Base-by-base conservation (phyloP, 2,797 vertebrate genomes). In the Sebastes matsubarae region DNA sequence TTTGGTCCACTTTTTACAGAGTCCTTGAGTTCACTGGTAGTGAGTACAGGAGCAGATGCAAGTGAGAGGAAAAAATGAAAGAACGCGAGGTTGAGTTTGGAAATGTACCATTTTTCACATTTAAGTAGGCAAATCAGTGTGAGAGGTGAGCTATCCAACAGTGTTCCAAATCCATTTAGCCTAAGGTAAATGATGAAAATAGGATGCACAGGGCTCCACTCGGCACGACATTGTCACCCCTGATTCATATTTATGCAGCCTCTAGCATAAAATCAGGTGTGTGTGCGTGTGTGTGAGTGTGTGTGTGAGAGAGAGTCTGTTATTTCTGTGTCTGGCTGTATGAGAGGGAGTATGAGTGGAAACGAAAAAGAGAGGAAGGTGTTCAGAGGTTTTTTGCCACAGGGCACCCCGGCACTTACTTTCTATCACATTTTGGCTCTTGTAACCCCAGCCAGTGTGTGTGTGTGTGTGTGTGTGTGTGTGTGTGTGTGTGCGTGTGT, bases 111-210 rank as follows among this genome's bases (percentile, higher is more conserved):
- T 93, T 91, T 92, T 91, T 94, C 87, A 92, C 87, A 83, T 92
- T 91, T 89, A 91, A 92, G 89, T 83, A 83, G 90, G 85, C 82
- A 85, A 89, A 89, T 77, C 77, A 46, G 87, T 91, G 92, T 85
- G 92, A 93, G 83, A 87, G 90, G 92, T 92, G 87, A 93, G 84
- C 88, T 84, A 81, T 89, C 91, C 90, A 82, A 74, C 87, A 65
- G 89, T 87, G 92, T 88, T 93, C 89, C 86, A 84, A 89, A 93
- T 91, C 92, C 91, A 93, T 94, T 94, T 92, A 91, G 93, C 91
- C 92, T 69, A 22, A 90, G 88, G 93, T 93, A 93, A 93, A 90
- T 87, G 91, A 91, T 89, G 92, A 87, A 93, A 93, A 93, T 91
- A 89, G 91, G 88, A 93, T 89, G 90, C 93, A 91, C 72, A 60